Conservation (phyloP, 2,797 vertebrate species). For the Crenuchus spilurus region DNA sequence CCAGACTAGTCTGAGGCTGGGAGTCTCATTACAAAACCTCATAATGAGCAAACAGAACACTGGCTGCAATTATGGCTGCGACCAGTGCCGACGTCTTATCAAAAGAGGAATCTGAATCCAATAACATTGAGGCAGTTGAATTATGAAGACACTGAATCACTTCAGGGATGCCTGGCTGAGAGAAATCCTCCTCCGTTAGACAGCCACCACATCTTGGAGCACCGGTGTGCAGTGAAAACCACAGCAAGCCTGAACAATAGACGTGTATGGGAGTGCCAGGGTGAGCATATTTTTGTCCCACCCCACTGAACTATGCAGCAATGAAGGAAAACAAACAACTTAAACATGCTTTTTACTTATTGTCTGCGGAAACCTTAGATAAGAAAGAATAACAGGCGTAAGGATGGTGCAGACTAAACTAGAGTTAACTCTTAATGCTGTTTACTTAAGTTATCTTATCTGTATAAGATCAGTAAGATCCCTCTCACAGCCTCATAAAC, state of each 20-base stretch:
- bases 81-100: slow-evolving; percentile 26
- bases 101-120: slow-evolving; percentile 32
- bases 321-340: slow-evolving; percentile 43
- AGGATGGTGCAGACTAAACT: neutral
- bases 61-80: slow-evolving; percentile 22
- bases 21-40: slow-evolving; percentile 47
- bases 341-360: slow-evolving; percentile 37
- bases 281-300: slow-evolving; percentile 37
- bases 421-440: too few relatives aligned
- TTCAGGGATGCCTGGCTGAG: slow-evolving; percentile 11
- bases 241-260: slow-evolving; percentile 40
- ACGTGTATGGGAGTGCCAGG: slow-evolving; percentile 36
- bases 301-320: slow-evolving; percentile 26
- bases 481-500: too few relatives aligned
- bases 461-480: too few relatives aligned
- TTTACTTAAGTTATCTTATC: too few relatives aligned
- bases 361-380: slow-evolving; percentile 21
- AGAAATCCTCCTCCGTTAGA: slow-evolving; percentile 7
- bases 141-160: slow-evolving; percentile 11
- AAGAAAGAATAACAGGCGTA: slow-evolving; percentile 4
- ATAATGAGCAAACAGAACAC: slow-evolving; percentile 36
- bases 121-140: neutral
- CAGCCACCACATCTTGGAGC: slow-evolving; percentile 19
- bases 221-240: slow-evolving; percentile 1
- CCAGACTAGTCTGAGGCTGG: slow-evolving; percentile 22